Evolutionary conservation across 2,888 invertebrate genomes (phyloP), one percentile per base, ranked within the genome.

Genomic region (Aporophyla lueneburgensis): DNA sequence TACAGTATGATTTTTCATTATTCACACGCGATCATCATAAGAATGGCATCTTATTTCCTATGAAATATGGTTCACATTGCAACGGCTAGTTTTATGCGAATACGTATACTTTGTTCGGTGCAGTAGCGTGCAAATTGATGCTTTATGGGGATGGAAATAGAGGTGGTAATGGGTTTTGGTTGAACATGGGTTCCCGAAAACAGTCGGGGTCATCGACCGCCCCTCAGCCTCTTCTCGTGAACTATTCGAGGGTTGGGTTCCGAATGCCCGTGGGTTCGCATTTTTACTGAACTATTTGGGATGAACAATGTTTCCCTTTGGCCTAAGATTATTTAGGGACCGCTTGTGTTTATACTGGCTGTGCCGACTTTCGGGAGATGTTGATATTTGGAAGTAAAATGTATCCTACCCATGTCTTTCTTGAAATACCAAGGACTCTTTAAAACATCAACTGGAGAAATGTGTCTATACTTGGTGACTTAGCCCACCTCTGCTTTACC

Each of bases 121-220:
- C 3, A 16, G 21, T 63, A 53, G 33, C 46, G 33, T 51, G 54
- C 66, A 56, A 81, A 62, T 74, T 73, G 65, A 33, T 3, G 58
- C 80, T 63, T 79, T 85, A 66, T 12, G 0, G 0, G 0, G 0
- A 0, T 10, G 2, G 2, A 0, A 21, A 71, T 86, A 87, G 24
- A 43, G 71, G 59, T 62, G 74, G 21, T 61, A 65, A 59, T 76
- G 2, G 63, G 6, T 65, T 63, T 74, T 74, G 53, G 24, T 49
- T 56, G 19, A 79, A 51, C 77, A 56, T 68, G 71, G 19, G 76
- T 76, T 87, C 84, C 87, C 87, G 80, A 87, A 86, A 86, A 78
- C 71, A 72, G 78, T 78, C 24, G 78, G 71, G 87, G 78, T 86
- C 79, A 80, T 78, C 49, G 86, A 86, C 85, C 86, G 74, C 70